Evolutionary conservation across 1,140 invertebrate genomes (phyloP).

Genomic region (Atta texana): DNA sequence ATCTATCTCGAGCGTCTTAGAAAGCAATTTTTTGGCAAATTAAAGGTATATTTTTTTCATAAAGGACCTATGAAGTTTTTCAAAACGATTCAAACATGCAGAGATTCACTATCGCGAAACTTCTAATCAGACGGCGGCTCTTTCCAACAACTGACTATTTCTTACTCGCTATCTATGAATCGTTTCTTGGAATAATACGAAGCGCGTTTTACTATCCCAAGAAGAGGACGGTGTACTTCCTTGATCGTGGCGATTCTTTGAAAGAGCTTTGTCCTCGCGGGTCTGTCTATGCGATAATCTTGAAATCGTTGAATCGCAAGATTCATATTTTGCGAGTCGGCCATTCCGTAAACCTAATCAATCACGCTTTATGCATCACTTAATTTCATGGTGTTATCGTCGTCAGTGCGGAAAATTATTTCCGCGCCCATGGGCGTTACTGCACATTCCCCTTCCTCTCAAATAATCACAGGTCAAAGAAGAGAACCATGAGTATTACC

Average conservation of each 20-base stretch:
- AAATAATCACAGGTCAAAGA: constrained; percentile 35
- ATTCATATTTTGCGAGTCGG: constrained; percentile 40
- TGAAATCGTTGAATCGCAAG: constrained; percentile 53
- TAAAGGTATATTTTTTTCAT: background rate
- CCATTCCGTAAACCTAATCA: constrained; percentile 51
- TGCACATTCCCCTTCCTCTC: constrained; percentile 21
- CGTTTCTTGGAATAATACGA: constrained; percentile 62
- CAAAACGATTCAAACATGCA: background rate
- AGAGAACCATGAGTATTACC: constrained; percentile 31
- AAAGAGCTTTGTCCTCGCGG: constrained; percentile 29
- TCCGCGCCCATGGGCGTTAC: constrained; percentile 54
- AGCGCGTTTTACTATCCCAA: constrained; percentile 55
- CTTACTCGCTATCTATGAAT: constrained; percentile 42
- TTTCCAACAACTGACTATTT: background rate
- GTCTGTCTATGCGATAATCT: constrained; percentile 30
- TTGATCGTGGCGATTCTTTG: constrained; percentile 58
- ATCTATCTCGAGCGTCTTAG: background rate
- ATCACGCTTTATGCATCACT: constrained; percentile 63
- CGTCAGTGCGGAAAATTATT: constrained; percentile 64
- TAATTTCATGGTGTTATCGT: constrained; percentile 62
- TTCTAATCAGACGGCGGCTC: background rate
- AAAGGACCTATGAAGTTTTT: background rate
- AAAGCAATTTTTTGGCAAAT: background rate
- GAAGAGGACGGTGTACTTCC: constrained; percentile 49
- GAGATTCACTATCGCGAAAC: background rate